These are phyloP conservation scores for Capitella teleta DNA, from an alignment of 1,140 invertebrate genomes.

Conservation along the genomic window DNA sequence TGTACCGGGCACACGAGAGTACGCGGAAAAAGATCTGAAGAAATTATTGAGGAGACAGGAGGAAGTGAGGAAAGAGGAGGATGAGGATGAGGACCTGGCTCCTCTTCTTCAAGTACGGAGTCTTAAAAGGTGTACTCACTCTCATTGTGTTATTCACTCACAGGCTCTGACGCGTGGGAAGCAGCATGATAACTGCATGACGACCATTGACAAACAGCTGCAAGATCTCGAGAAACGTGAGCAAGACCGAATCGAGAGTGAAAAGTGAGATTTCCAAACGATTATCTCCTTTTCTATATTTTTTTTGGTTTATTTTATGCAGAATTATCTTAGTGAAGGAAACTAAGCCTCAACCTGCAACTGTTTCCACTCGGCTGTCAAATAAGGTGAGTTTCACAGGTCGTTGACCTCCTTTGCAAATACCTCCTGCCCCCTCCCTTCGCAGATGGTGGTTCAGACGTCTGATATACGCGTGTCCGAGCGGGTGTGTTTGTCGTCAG, in stretches of 20 bases:
- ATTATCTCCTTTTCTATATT: neutral
- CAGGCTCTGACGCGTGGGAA: constrained; percentile 30
- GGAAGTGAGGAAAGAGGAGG: constrained; percentile 15
- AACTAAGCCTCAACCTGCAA: constrained; percentile 32
- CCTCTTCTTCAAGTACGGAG: constrained; percentile 28
- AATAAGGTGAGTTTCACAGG: constrained; percentile 20
- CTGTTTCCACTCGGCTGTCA: constrained; percentile 23
- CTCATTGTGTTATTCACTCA: constrained; percentile 2
- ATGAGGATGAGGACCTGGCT: constrained; percentile 32
- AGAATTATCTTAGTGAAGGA: constrained; percentile 24
- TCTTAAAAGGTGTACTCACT: neutral
- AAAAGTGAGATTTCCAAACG: constrained; percentile 18
- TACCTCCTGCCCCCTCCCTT: neutral
- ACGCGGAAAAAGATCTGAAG: no score
- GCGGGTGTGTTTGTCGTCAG: constrained; percentile 34
- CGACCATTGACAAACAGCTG: constrained; percentile 23
- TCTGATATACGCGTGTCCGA: constrained; percentile 40
- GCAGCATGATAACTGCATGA: constrained; percentile 29
- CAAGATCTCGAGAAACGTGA: constrained; percentile 30
- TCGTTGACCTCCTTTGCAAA: neutral
- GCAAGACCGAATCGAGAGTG: constrained; percentile 20
- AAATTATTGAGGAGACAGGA: no score
- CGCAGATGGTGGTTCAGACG: constrained; percentile 29
- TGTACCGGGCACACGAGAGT: no score
- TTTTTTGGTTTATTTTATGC: no score